Conservation (phyloP, 1,140 invertebrate genomes). For the Helicorthomorpha holstii region DNA sequence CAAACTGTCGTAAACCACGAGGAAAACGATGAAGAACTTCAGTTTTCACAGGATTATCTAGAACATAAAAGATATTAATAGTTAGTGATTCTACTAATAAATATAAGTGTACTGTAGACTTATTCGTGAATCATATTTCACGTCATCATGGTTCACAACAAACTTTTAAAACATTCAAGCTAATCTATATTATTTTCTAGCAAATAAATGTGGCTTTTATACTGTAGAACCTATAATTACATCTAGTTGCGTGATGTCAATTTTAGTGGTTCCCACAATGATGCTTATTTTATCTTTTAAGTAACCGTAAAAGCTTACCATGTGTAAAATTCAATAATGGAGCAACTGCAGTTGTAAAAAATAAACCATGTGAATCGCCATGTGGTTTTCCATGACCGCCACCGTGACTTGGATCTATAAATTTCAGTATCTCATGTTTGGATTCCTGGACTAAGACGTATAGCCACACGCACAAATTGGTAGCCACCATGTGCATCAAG, state of each 20-base stretch:
- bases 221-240: no score
- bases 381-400: background rate
- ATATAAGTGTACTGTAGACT: no score
- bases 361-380: no score
- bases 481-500: conserved; percentile 90
- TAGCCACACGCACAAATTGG: conserved; percentile 82
- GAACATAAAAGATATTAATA: background rate
- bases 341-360: no score
- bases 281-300: no score
- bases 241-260: no score
- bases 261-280: background rate
- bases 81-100: no score
- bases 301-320: no score
- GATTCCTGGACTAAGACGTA: conserved; percentile 84
- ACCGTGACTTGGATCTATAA: conserved; percentile 16
- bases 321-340: no score
- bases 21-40: conserved; percentile 28
- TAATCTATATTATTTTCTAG: no score
- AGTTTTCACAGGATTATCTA: background rate
- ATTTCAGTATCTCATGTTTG: conserved; percentile 69
- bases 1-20: conserved; percentile 31
- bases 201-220: background rate
- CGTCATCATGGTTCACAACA: no score
- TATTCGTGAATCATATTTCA: no score
- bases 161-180: background rate